Conservation (phyloP, 2,888 invertebrate species). For the Spialia ferax region DNA sequence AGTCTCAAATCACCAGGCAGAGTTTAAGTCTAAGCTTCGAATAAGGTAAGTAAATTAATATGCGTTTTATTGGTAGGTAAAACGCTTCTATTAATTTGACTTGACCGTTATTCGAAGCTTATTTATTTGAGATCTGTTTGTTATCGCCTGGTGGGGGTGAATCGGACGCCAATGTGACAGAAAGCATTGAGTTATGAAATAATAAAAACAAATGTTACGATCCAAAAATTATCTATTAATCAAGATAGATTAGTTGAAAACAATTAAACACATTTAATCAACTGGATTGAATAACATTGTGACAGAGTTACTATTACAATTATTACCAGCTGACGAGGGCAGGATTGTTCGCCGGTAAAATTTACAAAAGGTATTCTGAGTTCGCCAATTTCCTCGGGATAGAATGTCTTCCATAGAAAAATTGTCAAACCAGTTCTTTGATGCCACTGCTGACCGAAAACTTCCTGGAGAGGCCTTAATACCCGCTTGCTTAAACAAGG, state of each 20-base stretch:
- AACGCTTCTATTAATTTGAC: conserved; percentile 15
- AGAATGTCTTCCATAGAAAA: conserved; percentile 3
- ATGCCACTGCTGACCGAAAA: background rate
- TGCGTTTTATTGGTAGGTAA: conserved; percentile 10
- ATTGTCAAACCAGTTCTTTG: conserved; percentile 7
- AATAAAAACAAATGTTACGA: background rate
- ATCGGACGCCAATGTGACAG: background rate
- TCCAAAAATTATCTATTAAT: background rate
- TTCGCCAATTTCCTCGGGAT: conserved; percentile 6
- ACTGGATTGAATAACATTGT: conserved; percentile 6
- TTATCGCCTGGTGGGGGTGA: conserved; percentile 4
- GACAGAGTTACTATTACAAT: background rate
- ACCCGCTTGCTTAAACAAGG: background rate
- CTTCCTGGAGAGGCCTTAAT: background rate
- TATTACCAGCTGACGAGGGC: background rate
- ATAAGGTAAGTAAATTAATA: conserved; percentile 10
- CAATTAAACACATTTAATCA: background rate
- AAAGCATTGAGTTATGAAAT: background rate
- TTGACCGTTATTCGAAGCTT: conserved; percentile 5
- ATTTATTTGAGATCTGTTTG: background rate
- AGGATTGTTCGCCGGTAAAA: conserved; percentile 1
- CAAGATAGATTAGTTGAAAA: too few relatives aligned
- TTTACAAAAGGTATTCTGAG: conserved; percentile 8
- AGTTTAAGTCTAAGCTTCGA: background rate
- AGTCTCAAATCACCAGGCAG: conserved; percentile 5